Conservation (phyloP, 2,888 invertebrate genomes). For the Phrixothrix hirtus region DNA sequence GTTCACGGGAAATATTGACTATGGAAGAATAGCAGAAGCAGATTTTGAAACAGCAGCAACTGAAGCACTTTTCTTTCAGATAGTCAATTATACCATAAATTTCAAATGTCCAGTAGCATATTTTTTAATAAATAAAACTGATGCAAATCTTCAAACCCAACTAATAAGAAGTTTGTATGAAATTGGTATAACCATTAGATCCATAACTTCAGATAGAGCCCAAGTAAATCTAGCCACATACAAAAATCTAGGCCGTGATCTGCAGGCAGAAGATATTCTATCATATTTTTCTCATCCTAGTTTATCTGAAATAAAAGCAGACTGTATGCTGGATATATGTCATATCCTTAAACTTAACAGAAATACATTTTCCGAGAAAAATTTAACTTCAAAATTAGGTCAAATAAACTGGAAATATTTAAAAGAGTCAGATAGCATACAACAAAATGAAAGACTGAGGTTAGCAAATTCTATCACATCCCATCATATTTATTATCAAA, state of each 20-base stretch:
- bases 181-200: slow-evolving; percentile 13
- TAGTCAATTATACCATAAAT: slow-evolving; percentile 22
- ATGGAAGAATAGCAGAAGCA: slow-evolving; percentile 10
- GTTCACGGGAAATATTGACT: slow-evolving; percentile 13
- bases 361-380: background rate
- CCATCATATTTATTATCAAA: slow-evolving; percentile 31
- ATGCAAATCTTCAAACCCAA: slow-evolving; percentile 20
- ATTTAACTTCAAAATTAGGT: background rate
- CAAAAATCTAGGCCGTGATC: too few species aligned
- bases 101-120: too few species aligned
- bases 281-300: too few species aligned
- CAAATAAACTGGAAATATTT: background rate
- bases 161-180: slow-evolving; percentile 20
- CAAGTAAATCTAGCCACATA: too few species aligned
- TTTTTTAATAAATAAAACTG: slow-evolving; percentile 21
- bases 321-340: slow-evolving; percentile 6
- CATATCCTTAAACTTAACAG: slow-evolving; percentile 8
- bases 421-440: background rate
- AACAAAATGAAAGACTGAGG: slow-evolving; percentile 20
- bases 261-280: too few species aligned
- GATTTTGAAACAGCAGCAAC: slow-evolving; percentile 18
- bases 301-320: slow-evolving; percentile 3
- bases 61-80: slow-evolving; percentile 22
- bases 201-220: too few species aligned
- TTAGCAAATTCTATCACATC: slow-evolving; percentile 32